Percentiles rank a stretch among this genome's conserved stretches.
These are phyloP conservation scores for Platyscapa corneri DNA, from an alignment of 1,140 invertebrate genomes.

Conservation along the genomic window DNA sequence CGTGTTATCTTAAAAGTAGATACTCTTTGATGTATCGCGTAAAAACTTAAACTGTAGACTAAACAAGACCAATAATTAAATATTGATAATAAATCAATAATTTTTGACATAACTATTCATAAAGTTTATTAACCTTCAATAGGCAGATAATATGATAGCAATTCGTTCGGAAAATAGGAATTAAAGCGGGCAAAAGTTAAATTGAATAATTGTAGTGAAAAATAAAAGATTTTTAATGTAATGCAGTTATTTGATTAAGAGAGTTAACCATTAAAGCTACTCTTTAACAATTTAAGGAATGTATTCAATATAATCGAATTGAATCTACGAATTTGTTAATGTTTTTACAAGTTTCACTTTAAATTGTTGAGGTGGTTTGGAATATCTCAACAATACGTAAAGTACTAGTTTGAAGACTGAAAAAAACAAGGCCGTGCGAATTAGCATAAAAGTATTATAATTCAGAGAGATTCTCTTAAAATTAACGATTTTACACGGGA, in stretches of 20 bases:
- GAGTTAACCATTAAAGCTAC: neutral
- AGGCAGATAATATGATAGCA: neutral
- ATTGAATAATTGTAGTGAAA: neutral
- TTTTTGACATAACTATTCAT: neutral
- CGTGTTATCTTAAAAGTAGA: neutral
- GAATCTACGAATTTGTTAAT: neutral
- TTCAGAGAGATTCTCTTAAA: neutral
- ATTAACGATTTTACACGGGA: neutral
- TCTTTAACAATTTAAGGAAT: too few relatives aligned
- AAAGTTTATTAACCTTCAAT: neutral
- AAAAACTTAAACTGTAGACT: neutral
- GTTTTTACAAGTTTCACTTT: neutral
- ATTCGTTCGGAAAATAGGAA: neutral
- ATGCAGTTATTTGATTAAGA: neutral
- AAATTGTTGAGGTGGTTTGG: neutral
- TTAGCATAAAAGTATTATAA: constrained; percentile 1
- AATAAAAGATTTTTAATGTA: neutral
- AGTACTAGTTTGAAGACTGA: too few relatives aligned
- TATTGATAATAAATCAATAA: neutral
- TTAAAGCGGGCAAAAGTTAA: neutral
- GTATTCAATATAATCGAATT: too few relatives aligned
- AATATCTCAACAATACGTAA: neutral
- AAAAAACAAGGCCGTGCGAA: too few relatives aligned
- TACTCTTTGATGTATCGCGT: neutral
- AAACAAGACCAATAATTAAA: constrained; percentile 24